These are phyloP conservation scores for Palloptera scutellata DNA, from an alignment of 2,888 invertebrate species.

Conservation along the genomic window DNA sequence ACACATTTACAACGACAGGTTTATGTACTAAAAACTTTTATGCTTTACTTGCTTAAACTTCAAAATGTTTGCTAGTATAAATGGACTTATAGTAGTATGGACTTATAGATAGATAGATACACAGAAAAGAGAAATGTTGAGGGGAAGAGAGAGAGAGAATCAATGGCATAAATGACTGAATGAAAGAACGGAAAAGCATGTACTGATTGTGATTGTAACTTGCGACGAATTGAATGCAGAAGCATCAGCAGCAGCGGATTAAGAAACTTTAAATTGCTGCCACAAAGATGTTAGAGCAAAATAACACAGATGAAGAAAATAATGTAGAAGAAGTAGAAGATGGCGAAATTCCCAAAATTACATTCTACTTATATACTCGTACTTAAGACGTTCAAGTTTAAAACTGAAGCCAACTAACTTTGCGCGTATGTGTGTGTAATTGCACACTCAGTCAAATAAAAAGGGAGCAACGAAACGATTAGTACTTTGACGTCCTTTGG, in stretches of 20 bases:
- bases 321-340: too few species aligned
- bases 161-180: background rate
- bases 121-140: background rate
- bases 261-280: constrained; percentile 57
- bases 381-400: too few species aligned
- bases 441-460: constrained; percentile 27
- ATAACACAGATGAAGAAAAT: too few species aligned
- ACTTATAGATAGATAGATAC: background rate
- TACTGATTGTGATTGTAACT: background rate
- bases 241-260: constrained; percentile 47
- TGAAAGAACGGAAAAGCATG: background rate
- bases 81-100: too few species aligned
- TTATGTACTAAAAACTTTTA: too few species aligned
- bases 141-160: background rate
- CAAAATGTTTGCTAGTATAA: too few species aligned
- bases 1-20: too few species aligned
- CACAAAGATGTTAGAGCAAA: constrained; percentile 20
- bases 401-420: background rate
- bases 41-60: too few species aligned
- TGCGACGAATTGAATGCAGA: constrained; percentile 1
- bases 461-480: constrained; percentile 56
- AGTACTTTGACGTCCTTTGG: constrained; percentile 57
- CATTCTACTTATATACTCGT: too few species aligned
- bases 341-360: too few species aligned
- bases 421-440: background rate